phyloP scores from a whole-genome alignment of 2,888 invertebrate genomes.

The Euspilapteryx auroguttella region DNA sequence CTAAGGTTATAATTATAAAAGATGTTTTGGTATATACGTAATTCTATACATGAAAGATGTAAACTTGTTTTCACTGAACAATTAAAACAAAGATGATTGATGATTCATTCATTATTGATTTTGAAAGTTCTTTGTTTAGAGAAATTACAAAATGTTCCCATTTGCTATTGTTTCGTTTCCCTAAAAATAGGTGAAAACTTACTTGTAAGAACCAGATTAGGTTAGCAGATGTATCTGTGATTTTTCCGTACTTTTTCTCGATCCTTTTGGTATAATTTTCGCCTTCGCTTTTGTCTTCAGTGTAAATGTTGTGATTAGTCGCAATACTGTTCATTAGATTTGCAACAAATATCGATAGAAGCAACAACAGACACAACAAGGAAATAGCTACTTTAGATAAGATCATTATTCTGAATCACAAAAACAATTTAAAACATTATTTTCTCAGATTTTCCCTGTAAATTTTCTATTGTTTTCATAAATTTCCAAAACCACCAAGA shows the following conservation, averaged over 20 bases:
- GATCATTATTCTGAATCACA: conserved; percentile 48
- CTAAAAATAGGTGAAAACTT: too few relatives aligned
- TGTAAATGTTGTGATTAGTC: conserved; percentile 53
- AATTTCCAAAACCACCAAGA: background rate
- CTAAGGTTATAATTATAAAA: background rate
- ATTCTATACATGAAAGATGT: background rate
- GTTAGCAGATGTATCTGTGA: conserved; percentile 59
- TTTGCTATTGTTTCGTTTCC: too few relatives aligned
- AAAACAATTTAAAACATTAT: background rate
- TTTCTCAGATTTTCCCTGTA: background rate
- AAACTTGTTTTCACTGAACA: too few relatives aligned
- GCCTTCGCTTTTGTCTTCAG: conserved; percentile 26
- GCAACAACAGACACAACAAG: conserved; percentile 62
- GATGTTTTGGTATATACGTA: background rate
- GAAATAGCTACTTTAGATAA: conserved; percentile 65
- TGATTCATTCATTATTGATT: too few relatives aligned
- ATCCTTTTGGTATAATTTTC: conserved; percentile 29
- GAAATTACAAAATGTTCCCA: too few relatives aligned
- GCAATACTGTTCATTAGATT: conserved; percentile 70
- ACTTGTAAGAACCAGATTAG: conserved; percentile 82
- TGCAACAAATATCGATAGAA: conserved; percentile 69
- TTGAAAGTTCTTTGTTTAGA: too few relatives aligned
- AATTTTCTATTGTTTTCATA: background rate
- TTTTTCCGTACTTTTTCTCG: conserved; percentile 34
- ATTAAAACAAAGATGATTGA: too few relatives aligned